A percentile compares a stretch with the other conserved stretches of the same genome.
Evolutionary conservation across 2,797 vertebrate genomes (phyloP).

Genomic region (Periparus ater): DNA sequence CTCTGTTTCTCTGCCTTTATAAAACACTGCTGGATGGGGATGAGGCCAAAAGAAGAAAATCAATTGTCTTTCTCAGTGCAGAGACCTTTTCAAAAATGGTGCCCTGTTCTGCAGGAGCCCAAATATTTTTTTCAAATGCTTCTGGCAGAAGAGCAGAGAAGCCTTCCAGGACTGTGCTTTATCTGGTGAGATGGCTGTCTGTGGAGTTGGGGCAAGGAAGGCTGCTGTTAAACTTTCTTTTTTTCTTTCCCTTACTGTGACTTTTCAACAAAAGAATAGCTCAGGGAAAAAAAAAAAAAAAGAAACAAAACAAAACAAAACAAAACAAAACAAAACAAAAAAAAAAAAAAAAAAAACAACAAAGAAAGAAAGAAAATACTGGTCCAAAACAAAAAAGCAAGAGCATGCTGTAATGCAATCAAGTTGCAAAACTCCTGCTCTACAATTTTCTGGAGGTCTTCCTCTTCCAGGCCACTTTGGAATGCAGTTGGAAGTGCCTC

Average conservation of each 20-base stretch:
- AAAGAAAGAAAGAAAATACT: background rate
- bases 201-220: background rate
- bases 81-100: constrained; percentile 9
- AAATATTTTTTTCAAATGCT: constrained; percentile 22
- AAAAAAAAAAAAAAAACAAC: too few species aligned
- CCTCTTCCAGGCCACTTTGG: background rate
- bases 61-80: constrained; percentile 29
- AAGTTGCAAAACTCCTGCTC: background rate
- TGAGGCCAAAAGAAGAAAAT: constrained; percentile 17
- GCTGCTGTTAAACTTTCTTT: background rate
- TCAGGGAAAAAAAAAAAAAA: rapidly evolving
- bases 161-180: background rate
- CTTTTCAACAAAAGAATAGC: background rate
- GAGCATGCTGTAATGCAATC: background rate
- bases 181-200: constrained; percentile 9
- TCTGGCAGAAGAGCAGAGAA: constrained; percentile 11
- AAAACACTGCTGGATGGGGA: background rate
- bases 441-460: constrained; percentile 38
- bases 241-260: background rate
- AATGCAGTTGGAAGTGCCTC: background rate
- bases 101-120: background rate
- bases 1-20: constrained; percentile 6
- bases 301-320: too few species aligned
- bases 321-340: too few species aligned
- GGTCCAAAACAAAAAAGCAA: background rate